Base-by-base conservation (phyloP, 1,140 invertebrate genomes). In the Cataglyphis hispanica region DNA sequence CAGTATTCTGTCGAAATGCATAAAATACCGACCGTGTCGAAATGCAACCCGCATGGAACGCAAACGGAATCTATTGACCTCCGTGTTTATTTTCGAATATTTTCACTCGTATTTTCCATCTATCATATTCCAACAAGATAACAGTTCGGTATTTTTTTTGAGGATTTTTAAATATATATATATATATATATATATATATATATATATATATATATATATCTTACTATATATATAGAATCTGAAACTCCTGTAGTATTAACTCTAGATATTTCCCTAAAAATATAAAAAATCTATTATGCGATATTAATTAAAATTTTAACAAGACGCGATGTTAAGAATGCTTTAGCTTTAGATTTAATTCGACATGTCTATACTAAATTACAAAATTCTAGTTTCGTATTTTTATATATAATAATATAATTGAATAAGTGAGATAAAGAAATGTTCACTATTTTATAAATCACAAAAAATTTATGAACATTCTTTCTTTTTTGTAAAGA, bases 1-100 rank as follows among this genome's bases (percentile, higher is more conserved):
- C 77, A 80, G 31, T 80, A 56, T 64, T 50, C 34, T 31, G 46
- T 80, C 77, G 77, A 80, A 80, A 80, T 56, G 77, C 77, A 80
- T 69, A 80, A 80, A 80, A 80, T 69, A 50, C 77, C 77, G 34
- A 5, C 34, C 46, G 31, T 80, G 77, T 80, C 64, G 77, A 80
- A 69, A 80, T 80, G 50, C 63, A 80, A 22, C 63, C 50, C 50
- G 64, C 64, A 22, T 80, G 63, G 46, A 69, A 80, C 77, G 77
- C 64, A 80, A 69, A 58, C 77, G 22, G 46, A 58, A 80, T 64
- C 34, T 58, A 80, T 80, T 69, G 77, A 80, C 64, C 34, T 56
- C 31, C 31, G 63, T 80, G 64, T 80, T 80, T 80, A 80, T 60
- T 69, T 69, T 69, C 31, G 63, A 11, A 69, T 80, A 80, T 80